A percentile compares a stretch with the other conserved stretches of the same genome.
Conservation (phyloP, 2,888 invertebrate species). For the Bombylius discolor region DNA sequence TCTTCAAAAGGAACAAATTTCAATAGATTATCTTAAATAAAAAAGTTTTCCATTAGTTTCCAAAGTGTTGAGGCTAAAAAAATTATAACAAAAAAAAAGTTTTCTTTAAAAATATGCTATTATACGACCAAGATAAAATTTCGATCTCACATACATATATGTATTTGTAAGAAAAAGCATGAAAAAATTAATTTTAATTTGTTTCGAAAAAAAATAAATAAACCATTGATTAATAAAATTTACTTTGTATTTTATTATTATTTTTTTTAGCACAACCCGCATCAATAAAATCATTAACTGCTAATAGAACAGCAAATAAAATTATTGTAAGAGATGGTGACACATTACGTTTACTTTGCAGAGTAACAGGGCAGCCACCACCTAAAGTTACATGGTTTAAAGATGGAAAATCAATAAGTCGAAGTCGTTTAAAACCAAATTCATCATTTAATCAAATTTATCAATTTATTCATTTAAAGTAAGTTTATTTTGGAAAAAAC, state of each 20-base stretch:
- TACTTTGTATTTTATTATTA: background rate
- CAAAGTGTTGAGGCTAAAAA: too few relatives aligned
- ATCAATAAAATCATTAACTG: slow-evolving; percentile 31
- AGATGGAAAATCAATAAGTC: slow-evolving; percentile 49
- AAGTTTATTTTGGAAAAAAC: slow-evolving; percentile 16
- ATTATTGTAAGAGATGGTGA: slow-evolving; percentile 35
- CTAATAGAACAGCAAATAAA: slow-evolving; percentile 12
- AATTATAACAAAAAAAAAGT: too few relatives aligned
- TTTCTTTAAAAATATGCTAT: too few relatives aligned
- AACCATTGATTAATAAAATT: too few relatives aligned
- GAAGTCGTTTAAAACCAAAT: slow-evolving; percentile 21
- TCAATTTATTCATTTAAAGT: slow-evolving; percentile 36
- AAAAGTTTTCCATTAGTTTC: too few relatives aligned
- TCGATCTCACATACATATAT: too few relatives aligned
- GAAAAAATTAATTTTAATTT: too few relatives aligned
- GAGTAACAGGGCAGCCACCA: slow-evolving; percentile 61
- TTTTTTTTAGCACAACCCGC: slow-evolving; percentile 34
- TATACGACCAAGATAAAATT: too few relatives aligned
- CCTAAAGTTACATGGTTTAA: slow-evolving; percentile 75
- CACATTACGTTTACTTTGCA: slow-evolving; percentile 57
- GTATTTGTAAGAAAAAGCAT: too few relatives aligned
- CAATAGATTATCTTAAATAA: too few relatives aligned
- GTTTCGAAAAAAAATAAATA: too few relatives aligned
- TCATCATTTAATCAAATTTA: slow-evolving; percentile 20
- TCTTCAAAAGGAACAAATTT: too few relatives aligned